phyloP scores from a whole-genome alignment of 1,140 invertebrate species.

The Physella acuta region DNA sequence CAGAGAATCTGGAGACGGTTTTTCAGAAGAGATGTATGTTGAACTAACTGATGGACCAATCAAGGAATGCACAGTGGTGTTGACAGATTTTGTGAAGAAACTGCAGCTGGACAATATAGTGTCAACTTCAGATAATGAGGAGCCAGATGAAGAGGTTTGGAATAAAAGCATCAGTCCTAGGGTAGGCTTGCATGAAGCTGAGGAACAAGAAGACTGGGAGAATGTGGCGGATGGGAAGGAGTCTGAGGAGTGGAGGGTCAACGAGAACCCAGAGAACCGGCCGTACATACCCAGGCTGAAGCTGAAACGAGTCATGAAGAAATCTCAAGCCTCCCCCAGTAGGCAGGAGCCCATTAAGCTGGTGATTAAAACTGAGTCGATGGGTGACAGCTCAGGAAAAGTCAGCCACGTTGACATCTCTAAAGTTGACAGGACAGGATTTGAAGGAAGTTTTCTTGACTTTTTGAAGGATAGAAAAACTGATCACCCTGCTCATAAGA shows the following conservation, averaged over 20 bases:
- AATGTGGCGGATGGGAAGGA: conserved; percentile 4
- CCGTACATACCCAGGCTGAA: conserved; percentile 22
- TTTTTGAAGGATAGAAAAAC: conserved; percentile 8
- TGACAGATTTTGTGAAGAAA: conserved; percentile 50
- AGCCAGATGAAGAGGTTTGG: conserved; percentile 13
- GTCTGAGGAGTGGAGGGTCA: not conserved
- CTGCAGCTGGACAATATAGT: conserved; percentile 29
- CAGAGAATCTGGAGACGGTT: not conserved
- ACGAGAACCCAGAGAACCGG: not conserved
- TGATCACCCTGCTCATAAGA: not conserved
- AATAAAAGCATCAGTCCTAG: not conserved
- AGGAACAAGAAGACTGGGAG: conserved; percentile 19
- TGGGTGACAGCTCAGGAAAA: not conserved
- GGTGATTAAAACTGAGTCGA: conserved; percentile 21
- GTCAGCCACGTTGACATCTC: too few species aligned
- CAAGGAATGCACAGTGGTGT: conserved; percentile 42
- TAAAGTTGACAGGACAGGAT: conserved; percentile 11
- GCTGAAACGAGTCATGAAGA: conserved; percentile 16
- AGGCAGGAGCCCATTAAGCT: conserved; percentile 10
- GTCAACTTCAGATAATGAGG: conserved; percentile 29
- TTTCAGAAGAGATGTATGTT: not conserved
- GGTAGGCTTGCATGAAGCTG: conserved; percentile 14
- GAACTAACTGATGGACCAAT: not conserved
- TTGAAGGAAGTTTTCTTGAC: conserved; percentile 22
- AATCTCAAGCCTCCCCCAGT: not conserved